phyloP scores from a whole-genome alignment of 2,888 invertebrate genomes.

The Hyles lineata region DNA sequence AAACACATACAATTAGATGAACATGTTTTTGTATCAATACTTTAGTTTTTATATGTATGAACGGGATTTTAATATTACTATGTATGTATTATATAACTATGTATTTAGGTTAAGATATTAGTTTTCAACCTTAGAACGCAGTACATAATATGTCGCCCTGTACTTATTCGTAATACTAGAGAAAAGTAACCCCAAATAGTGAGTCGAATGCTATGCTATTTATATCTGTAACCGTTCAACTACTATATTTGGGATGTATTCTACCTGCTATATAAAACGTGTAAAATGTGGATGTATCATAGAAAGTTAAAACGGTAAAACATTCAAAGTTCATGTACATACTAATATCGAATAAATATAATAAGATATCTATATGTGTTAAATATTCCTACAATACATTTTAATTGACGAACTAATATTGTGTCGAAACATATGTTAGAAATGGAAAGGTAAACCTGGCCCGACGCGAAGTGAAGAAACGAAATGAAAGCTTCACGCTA shows the following conservation, averaged over 20 bases:
- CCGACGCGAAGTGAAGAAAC: not conserved
- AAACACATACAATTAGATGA: not conserved
- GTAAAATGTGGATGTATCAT: not conserved
- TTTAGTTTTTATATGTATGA: too few species aligned
- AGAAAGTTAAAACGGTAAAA: conserved; percentile 1
- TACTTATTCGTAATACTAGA: not conserved
- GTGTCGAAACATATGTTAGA: not conserved
- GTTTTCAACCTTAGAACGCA: not conserved
- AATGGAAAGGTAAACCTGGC: not conserved
- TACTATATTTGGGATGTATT: not conserved
- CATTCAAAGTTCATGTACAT: not conserved
- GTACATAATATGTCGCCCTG: too few species aligned
- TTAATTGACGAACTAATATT: conserved; percentile 18
- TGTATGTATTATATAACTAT: too few species aligned
- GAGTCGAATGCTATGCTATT: not conserved
- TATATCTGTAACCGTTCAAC: not conserved
- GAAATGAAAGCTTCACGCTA: not conserved
- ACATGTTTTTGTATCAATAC: too few species aligned
- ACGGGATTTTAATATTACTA: not conserved
- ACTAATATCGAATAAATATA: conserved; percentile 6
- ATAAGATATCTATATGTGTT: conserved; percentile 9
- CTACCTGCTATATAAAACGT: not conserved
- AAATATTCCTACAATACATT: conserved; percentile 2
- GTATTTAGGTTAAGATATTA: not conserved
- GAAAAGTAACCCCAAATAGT: not conserved